phyloP scores from a whole-genome alignment of 2,888 invertebrate genomes.

The Heliconius aoede region DNA sequence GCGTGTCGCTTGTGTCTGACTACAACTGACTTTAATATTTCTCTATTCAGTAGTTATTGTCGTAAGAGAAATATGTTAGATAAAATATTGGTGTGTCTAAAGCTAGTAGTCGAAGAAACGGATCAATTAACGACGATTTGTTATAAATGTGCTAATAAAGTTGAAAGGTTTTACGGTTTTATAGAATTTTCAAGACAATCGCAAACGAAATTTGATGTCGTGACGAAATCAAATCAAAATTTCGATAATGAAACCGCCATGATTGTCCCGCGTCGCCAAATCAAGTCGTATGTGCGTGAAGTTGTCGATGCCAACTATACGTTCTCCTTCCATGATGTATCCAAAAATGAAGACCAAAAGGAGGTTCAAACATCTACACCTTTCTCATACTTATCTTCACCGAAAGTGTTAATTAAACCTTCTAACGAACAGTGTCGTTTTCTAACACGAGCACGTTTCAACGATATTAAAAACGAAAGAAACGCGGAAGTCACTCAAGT shows the following conservation, averaged over 20 bases:
- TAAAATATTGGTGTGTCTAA: constrained; percentile 70
- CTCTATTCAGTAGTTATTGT: constrained; percentile 67
- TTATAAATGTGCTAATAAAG: constrained; percentile 69
- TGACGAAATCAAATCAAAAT: neutral
- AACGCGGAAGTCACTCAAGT: constrained; percentile 33
- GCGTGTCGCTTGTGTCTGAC: constrained; percentile 71
- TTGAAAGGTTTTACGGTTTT: constrained; percentile 73
- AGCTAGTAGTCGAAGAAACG: constrained; percentile 66
- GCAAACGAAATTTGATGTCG: constrained; percentile 55
- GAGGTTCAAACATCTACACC: constrained; percentile 64
- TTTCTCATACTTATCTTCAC: constrained; percentile 73
- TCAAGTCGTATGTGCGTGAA: constrained; percentile 68
- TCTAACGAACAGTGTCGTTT: constrained; percentile 54
- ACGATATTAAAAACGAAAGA: constrained; percentile 51
- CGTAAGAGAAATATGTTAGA: constrained; percentile 65
- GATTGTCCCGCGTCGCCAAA: constrained; percentile 51
- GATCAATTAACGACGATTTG: constrained; percentile 68
- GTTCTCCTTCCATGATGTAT: constrained; percentile 69
- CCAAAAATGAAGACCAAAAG: constrained; percentile 63
- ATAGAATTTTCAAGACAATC: constrained; percentile 63
- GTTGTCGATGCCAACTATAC: constrained; percentile 70
- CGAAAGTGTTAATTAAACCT: constrained; percentile 57
- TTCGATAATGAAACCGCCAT: neutral
- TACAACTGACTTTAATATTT: constrained; percentile 71
- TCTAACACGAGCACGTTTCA: constrained; percentile 53